Percentiles rank a stretch among this genome's conserved stretches.
Evolutionary conservation across 2,888 invertebrate species (phyloP).

Genomic region (Geotrupes spiniger): DNA sequence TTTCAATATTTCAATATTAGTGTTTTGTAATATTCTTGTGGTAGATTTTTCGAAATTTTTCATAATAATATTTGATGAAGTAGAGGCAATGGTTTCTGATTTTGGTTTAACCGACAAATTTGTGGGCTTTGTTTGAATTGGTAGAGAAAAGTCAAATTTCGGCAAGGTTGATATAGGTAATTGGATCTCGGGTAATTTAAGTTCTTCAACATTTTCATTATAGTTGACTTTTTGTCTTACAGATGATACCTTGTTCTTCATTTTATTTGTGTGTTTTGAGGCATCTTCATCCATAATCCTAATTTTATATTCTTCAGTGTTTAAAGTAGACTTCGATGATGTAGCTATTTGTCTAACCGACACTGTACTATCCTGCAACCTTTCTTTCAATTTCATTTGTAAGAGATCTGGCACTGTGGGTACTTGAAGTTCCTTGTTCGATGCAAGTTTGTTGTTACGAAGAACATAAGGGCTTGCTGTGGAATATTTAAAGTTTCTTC

Average conservation of each 20-base stretch:
- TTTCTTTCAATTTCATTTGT: constrained; percentile 58
- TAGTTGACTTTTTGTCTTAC: constrained; percentile 33
- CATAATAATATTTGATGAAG: constrained; percentile 7
- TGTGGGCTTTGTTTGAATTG: background rate
- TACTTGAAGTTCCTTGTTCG: constrained; percentile 55
- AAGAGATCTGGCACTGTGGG: constrained; percentile 64
- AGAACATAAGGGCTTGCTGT: constrained; percentile 42
- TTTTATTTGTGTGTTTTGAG: constrained; percentile 49
- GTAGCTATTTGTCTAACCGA: constrained; percentile 61
- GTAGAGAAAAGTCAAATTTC: constrained; percentile 54
- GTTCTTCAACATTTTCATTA: constrained; percentile 45
- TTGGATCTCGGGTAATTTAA: constrained; percentile 55
- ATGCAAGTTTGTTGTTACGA: constrained; percentile 33
- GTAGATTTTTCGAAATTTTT: constrained; percentile 12
- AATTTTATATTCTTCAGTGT: constrained; percentile 43
- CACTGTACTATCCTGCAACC: constrained; percentile 60
- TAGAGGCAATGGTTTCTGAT: constrained; percentile 11
- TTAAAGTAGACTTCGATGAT: constrained; percentile 52
- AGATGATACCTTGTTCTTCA: constrained; percentile 46
- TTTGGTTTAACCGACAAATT: no score
- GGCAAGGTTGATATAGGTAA: constrained; percentile 59
- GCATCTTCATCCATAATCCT: constrained; percentile 26
- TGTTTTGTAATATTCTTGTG: constrained; percentile 10
- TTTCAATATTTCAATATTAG: constrained; percentile 10
- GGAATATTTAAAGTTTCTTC: constrained; percentile 35